These are phyloP conservation scores for Chamaetylas fuelleborni DNA, from an alignment of 2,113 vertebrate genomes.

Conservation along the genomic window DNA sequence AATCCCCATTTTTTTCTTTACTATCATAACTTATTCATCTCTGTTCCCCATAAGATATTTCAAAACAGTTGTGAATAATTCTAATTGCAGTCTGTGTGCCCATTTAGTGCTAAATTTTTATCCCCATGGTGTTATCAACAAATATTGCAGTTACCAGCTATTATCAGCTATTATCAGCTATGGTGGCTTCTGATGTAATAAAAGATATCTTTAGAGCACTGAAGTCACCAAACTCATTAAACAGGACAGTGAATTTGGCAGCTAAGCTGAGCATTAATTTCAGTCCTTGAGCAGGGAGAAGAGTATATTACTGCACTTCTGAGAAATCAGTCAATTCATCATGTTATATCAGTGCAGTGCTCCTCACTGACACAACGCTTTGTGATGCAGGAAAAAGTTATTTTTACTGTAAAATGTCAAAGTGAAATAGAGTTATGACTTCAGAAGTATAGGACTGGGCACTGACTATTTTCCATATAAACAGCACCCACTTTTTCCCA, in stretches of 20 bases:
- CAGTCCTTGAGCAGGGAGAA: not conserved
- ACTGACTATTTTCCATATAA: not conserved
- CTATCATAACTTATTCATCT: not conserved
- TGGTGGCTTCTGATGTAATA: not conserved
- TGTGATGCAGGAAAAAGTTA: accelerated
- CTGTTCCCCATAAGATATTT: not conserved
- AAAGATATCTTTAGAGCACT: not conserved
- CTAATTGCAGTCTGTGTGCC: not conserved
- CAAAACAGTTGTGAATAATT: not conserved
- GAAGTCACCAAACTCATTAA: not conserved
- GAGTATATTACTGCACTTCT: not conserved
- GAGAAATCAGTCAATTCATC: not conserved
- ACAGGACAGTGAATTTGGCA: not conserved
- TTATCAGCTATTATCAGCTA: not conserved
- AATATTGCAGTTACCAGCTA: not conserved
- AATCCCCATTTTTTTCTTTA: not conserved
- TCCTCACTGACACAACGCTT: not conserved
- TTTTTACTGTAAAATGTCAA: not conserved
- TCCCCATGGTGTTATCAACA: not conserved
- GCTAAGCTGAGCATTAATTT: not conserved
- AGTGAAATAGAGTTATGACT: not conserved
- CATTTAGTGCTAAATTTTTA: not conserved
- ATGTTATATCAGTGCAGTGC: not conserved
- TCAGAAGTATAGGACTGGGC: not conserved
- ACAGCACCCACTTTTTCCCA: not conserved